These are phyloP conservation scores for Halcyon senegalensis DNA, from an alignment of 2,113 vertebrate species.

Conservation along the genomic window DNA sequence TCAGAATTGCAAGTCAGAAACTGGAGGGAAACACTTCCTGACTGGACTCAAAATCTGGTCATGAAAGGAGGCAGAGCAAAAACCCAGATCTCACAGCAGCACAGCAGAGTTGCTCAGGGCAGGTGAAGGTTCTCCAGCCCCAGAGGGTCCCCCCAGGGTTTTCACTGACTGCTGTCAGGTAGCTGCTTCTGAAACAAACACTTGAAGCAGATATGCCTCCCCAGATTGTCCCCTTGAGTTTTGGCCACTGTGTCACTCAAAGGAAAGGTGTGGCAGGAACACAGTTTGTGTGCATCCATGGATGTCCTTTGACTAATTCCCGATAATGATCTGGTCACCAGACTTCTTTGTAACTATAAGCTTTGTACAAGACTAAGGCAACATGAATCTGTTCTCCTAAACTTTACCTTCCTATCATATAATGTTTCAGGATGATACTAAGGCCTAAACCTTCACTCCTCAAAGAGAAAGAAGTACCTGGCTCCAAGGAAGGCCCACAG, in stretches of 20 bases:
- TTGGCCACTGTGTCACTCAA: fast-evolving
- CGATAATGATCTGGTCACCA: not conserved
- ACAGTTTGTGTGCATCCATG: too few species aligned
- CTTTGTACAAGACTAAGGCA: not conserved
- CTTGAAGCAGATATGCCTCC: not conserved
- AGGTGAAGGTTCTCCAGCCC: not conserved
- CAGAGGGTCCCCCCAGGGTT: fast-evolving
- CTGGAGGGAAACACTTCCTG: fast-evolving
- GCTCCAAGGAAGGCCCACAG: not conserved
- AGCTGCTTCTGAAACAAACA: not conserved
- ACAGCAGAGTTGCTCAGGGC: not conserved
- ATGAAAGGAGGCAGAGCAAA: not conserved
- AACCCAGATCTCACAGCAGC: not conserved
- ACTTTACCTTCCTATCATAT: not conserved
- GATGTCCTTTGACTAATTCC: too few species aligned
- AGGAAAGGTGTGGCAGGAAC: not conserved
- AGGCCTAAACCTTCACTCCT: not conserved
- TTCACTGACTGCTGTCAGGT: not conserved
- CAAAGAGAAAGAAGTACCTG: not conserved
- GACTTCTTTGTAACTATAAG: not conserved
- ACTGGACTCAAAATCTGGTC: not conserved
- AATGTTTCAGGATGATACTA: too few species aligned
- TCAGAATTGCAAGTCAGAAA: not conserved
- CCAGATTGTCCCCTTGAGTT: not conserved
- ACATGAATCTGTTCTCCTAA: not conserved